Evolutionary conservation across 2,113 vertebrate species (phyloP).

Genomic region (Elachura formosa): DNA sequence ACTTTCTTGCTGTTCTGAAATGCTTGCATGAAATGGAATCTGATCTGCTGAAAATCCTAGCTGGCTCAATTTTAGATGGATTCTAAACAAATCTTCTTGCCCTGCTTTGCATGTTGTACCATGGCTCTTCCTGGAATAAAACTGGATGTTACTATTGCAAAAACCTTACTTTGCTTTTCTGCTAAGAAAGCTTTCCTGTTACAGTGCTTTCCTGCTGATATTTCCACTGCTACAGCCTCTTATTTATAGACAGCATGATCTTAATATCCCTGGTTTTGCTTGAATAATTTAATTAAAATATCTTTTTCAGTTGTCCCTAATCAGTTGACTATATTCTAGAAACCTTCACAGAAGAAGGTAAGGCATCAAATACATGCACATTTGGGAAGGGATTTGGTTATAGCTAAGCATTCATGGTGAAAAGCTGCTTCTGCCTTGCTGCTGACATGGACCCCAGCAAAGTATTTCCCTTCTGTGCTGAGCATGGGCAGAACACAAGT

Average conservation of each 20-base stretch:
- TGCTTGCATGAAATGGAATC: neutral
- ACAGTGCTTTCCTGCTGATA: neutral
- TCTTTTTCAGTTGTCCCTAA: neutral
- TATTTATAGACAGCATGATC: neutral
- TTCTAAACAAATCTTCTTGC: neutral
- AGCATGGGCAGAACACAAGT: neutral
- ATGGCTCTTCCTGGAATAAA: neutral
- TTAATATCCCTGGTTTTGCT: neutral
- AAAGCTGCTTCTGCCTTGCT: neutral
- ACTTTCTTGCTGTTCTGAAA: neutral
- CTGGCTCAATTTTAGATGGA: neutral
- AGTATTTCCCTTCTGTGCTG: neutral
- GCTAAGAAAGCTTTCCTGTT: neutral
- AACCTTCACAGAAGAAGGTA: neutral
- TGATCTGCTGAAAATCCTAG: neutral
- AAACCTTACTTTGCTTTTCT: neutral
- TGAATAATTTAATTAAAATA: neutral
- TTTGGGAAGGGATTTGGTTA: neutral
- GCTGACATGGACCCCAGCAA: neutral
- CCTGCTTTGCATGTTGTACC: neutral
- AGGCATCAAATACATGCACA: neutral
- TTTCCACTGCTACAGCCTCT: neutral
- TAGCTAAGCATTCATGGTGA: neutral
- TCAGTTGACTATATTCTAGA: neutral
- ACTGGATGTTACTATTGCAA: rapidly evolving